Conservation (phyloP, 2,113 vertebrate genomes). For the Otolemur garnettii region DNA sequence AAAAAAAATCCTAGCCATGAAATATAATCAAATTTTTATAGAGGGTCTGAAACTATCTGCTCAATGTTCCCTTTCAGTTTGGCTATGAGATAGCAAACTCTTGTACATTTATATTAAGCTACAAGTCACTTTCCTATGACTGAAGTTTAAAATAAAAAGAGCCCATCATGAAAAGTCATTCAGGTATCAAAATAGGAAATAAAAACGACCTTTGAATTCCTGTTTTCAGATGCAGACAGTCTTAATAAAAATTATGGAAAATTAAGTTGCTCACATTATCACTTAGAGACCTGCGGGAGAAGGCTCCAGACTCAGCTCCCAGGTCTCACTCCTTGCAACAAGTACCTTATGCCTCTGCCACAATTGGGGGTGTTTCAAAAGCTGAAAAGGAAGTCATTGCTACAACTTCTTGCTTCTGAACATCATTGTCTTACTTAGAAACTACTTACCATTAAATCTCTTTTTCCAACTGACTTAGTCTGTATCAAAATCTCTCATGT, state of each 20-base stretch:
- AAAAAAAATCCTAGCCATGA: not conserved
- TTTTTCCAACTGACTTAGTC: not conserved
- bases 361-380: not conserved
- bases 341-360: not conserved
- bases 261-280: not conserved
- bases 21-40: not conserved
- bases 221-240: not conserved
- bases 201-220: not conserved
- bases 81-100: not conserved
- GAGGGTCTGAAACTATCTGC: not conserved
- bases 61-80: constrained; percentile 4
- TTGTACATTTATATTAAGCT: not conserved
- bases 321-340: not conserved
- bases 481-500: not conserved
- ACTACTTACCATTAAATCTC: not conserved
- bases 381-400: not conserved
- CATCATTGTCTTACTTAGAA: not conserved
- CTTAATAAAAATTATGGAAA: not conserved
- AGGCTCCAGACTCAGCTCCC: not conserved
- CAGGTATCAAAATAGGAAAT: not conserved
- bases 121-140: not conserved
- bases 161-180: not conserved
- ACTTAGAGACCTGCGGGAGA: not conserved
- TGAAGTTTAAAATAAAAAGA: constrained; percentile 44
- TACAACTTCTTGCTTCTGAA: not conserved